phyloP scores from a whole-genome alignment of 2,113 vertebrate genomes.

The Neofelis nebulosa region DNA sequence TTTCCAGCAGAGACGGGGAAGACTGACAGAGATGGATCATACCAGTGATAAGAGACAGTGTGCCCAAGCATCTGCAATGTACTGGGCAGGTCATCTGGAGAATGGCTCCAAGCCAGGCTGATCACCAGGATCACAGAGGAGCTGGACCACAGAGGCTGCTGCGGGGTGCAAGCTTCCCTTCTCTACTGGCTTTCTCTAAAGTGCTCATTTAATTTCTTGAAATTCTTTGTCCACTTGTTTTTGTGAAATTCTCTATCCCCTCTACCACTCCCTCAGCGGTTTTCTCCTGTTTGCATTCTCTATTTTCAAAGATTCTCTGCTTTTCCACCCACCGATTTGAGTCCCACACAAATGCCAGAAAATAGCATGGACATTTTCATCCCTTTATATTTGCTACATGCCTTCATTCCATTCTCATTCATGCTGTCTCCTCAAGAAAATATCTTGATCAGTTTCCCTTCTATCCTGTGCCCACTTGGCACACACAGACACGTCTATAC shows the following conservation, averaged over 20 bases:
- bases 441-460: background rate
- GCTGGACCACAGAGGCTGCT: background rate
- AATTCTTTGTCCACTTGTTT: background rate
- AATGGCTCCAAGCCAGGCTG: background rate
- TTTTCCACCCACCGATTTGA: background rate
- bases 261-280: background rate
- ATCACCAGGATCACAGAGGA: no score
- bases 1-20: background rate
- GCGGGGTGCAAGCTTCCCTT: background rate
- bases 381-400: background rate
- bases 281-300: background rate
- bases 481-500: background rate
- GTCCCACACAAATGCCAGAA: background rate
- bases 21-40: background rate
- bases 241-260: background rate
- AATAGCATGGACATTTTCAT: background rate
- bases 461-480: background rate
- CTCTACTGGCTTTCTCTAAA: background rate
- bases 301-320: background rate
- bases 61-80: background rate
- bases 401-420: background rate
- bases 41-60: background rate
- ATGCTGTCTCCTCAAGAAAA: background rate
- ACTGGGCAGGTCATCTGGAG: background rate
- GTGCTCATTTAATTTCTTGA: background rate